A percentile compares a stretch with the other conserved stretches of the same genome.
Evolutionary conservation across 2,888 invertebrate species (phyloP).

Genomic region (Nomada fabriciana): DNA sequence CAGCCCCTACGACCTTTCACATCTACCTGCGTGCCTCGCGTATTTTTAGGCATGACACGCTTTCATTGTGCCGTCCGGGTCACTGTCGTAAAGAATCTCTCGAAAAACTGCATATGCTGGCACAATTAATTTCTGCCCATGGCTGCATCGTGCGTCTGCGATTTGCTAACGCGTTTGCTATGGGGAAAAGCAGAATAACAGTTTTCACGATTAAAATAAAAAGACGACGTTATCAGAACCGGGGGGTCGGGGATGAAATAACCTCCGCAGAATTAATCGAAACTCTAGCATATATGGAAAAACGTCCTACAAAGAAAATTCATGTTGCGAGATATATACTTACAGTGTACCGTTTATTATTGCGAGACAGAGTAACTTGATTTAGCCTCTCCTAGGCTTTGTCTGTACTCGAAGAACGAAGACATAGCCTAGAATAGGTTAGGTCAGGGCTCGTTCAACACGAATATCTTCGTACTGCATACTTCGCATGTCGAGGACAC

Average conservation of each 20-base stretch:
- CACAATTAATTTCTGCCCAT: constrained; percentile 1
- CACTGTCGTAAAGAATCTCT: constrained; percentile 45
- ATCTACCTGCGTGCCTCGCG: constrained; percentile 74
- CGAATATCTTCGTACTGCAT: constrained; percentile 55
- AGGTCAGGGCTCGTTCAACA: constrained; percentile 81
- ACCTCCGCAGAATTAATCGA: no score
- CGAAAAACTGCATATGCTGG: constrained; percentile 37
- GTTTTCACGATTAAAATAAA: background rate
- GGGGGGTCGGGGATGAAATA: no score
- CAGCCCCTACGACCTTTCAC: constrained; percentile 67
- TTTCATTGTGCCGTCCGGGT: constrained; percentile 67
- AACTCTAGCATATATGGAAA: background rate
- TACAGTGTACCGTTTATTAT: constrained; percentile 17
- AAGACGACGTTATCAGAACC: background rate
- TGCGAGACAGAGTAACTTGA: constrained; percentile 75
- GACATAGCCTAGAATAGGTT: constrained; percentile 85
- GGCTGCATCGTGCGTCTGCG: background rate
- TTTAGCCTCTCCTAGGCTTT: constrained; percentile 84
- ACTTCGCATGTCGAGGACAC: constrained; percentile 51
- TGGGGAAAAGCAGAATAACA: background rate
- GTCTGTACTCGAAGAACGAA: constrained; percentile 81
- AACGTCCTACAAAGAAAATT: background rate
- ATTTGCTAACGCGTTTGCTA: background rate
- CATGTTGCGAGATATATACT: background rate
- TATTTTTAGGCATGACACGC: constrained; percentile 82